Evolutionary conservation across 2,113 vertebrate species (phyloP).

Genomic region (Cygnus buccinator): DNA sequence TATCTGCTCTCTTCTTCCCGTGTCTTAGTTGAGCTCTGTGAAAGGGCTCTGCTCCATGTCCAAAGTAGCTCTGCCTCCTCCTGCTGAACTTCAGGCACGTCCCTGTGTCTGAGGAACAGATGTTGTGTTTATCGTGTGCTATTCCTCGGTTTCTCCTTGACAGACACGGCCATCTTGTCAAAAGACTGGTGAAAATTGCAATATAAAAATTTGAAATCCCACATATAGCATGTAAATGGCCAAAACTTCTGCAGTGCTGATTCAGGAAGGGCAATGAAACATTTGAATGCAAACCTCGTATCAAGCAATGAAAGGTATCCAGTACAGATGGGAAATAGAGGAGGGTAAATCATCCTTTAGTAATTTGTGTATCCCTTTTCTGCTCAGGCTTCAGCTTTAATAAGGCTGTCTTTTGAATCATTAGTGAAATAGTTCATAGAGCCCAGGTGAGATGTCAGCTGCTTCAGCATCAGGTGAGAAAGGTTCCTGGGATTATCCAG

Average conservation of each 20-base stretch:
- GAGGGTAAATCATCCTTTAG: not conserved
- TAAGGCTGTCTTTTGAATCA: not conserved
- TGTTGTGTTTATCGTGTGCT: accelerated
- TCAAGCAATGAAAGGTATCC: not conserved
- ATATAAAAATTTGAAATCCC: not conserved
- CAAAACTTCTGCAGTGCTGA: not conserved
- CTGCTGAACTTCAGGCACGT: not conserved
- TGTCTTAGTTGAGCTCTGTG: not conserved
- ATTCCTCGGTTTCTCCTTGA: not conserved
- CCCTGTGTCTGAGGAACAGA: not conserved
- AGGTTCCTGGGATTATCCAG: not conserved
- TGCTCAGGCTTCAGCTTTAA: not conserved
- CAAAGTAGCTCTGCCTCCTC: not conserved
- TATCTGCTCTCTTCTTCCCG: too few species aligned
- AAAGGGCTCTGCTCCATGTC: not conserved
- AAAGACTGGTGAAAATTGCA: not conserved
- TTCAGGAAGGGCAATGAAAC: not conserved
- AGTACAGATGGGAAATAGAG: not conserved
- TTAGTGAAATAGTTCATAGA: not conserved
- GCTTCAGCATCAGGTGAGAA: not conserved
- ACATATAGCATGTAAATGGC: not conserved
- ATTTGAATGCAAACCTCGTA: not conserved
- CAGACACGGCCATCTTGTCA: not conserved
- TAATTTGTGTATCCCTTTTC: not conserved
- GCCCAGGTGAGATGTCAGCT: not conserved